These are phyloP conservation scores for Ptyas mucosa DNA, from an alignment of 2,113 vertebrate genomes.

Conservation along the genomic window DNA sequence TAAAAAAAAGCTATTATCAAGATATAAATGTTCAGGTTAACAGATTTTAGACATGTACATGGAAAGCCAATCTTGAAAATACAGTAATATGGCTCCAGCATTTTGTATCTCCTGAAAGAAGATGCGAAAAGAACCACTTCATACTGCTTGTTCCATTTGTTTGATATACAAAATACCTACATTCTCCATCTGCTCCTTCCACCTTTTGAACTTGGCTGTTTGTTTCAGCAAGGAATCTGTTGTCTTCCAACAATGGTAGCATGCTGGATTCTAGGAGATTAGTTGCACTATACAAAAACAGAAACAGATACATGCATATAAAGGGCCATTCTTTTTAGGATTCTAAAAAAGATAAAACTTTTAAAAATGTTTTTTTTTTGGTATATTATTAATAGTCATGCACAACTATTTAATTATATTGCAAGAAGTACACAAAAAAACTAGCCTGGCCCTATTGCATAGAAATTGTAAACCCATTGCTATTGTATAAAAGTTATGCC, in stretches of 20 bases:
- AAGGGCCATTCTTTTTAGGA: neutral
- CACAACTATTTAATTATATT: neutral
- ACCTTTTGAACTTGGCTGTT: constrained; percentile 8
- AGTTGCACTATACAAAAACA: constrained; percentile 55
- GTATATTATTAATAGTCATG: neutral
- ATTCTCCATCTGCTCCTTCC: constrained; percentile 1
- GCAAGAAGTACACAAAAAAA: neutral
- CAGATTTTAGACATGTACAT: neutral
- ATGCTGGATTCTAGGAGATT: neutral
- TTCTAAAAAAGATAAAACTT: neutral
- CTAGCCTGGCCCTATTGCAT: neutral
- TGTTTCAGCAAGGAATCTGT: constrained; percentile 19
- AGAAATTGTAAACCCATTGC: neutral
- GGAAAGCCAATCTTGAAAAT: neutral
- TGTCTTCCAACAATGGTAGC: constrained; percentile 44
- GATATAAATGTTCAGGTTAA: neutral
- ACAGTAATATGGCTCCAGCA: neutral
- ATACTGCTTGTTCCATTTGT: neutral
- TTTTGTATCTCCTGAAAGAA: neutral
- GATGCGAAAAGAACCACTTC: neutral
- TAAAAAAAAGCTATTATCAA: neutral
- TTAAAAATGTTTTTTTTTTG: neutral
- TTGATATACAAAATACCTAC: constrained; percentile 51
- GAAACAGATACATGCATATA: neutral
- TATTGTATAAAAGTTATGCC: no score